A percentile compares a stretch with the other conserved stretches of the same genome.
Evolutionary conservation across 2,797 vertebrate genomes (phyloP).

Genomic region (Sebastes hubbsi): DNA sequence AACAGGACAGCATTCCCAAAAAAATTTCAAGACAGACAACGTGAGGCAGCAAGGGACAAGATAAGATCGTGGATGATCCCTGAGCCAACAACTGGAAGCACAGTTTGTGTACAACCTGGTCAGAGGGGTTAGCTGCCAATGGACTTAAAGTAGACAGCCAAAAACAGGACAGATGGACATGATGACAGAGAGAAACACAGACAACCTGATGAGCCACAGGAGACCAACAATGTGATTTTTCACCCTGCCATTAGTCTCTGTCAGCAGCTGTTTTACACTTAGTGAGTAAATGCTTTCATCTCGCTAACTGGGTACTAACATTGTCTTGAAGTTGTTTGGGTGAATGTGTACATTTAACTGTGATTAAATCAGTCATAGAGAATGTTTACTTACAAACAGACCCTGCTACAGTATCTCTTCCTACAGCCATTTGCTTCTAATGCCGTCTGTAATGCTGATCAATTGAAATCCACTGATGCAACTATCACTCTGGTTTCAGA

Average conservation of each 20-base stretch:
- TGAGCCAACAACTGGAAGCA: conserved; percentile 51
- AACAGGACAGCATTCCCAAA: conserved; percentile 78
- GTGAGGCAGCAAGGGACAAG: conserved; percentile 52
- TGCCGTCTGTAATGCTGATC: neutral
- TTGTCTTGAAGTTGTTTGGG: neutral
- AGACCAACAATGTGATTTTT: conserved; percentile 69
- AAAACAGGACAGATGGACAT: conserved; percentile 34
- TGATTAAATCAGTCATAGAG: neutral
- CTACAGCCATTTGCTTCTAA: neutral
- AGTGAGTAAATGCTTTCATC: conserved; percentile 67
- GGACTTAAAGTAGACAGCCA: conserved; percentile 19
- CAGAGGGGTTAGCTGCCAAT: conserved; percentile 5
- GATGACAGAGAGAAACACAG: conserved; percentile 53
- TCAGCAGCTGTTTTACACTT: conserved; percentile 50
- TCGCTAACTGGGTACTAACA: conserved; percentile 12
- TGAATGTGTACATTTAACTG: neutral
- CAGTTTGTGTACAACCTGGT: conserved; percentile 14
- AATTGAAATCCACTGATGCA: conserved; percentile 30
- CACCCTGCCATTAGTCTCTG: conserved; percentile 39
- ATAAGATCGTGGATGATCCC: conserved; percentile 45
- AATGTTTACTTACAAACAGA: neutral
- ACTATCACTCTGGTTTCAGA: conserved; percentile 57
- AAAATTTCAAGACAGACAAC: conserved; percentile 68
- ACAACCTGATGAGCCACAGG: conserved; percentile 42
- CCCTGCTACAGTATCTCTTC: neutral